These are phyloP conservation scores for Odontamblyopus lacepedii DNA, from an alignment of 2,797 vertebrate genomes.

Conservation along the genomic window DNA sequence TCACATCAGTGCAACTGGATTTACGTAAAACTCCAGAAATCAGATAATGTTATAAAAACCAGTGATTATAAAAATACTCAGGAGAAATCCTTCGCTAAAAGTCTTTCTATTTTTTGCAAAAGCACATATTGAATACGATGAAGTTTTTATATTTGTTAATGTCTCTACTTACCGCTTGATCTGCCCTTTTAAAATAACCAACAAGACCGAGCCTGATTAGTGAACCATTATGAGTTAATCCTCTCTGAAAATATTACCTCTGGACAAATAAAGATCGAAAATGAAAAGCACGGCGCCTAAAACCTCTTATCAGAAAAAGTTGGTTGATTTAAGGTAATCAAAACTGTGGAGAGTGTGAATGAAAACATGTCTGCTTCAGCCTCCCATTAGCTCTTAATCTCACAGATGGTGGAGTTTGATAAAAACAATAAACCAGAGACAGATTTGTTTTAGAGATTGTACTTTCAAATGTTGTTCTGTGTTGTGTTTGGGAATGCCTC, in stretches of 20 bases:
- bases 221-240: conserved; percentile 31
- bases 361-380: conserved; percentile 12
- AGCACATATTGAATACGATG: neutral
- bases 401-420: conserved; percentile 11
- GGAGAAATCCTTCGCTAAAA: conserved; percentile 7
- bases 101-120: neutral
- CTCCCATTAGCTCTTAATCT: conserved; percentile 14
- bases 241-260: conserved; percentile 32
- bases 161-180: conserved; percentile 6
- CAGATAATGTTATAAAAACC: too few species aligned
- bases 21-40: too few species aligned
- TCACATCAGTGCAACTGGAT: too few species aligned
- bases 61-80: conserved; percentile 16
- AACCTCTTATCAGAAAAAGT: conserved; percentile 24
- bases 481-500: neutral
- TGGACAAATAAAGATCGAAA: conserved; percentile 25
- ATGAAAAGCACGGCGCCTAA: conserved; percentile 23
- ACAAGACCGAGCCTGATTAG: conserved; percentile 11
- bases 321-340: conserved; percentile 29
- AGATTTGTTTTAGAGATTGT: neutral
- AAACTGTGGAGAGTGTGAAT: neutral
- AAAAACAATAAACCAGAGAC: conserved; percentile 3
- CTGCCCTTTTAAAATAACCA: conserved; percentile 22
- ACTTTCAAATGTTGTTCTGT: neutral
- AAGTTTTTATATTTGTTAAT: conserved; percentile 1